Evolutionary conservation across 1,140 invertebrate genomes (phyloP), one percentile per base, ranked within the genome.

Genomic region (Harpegnathos saltator): DNA sequence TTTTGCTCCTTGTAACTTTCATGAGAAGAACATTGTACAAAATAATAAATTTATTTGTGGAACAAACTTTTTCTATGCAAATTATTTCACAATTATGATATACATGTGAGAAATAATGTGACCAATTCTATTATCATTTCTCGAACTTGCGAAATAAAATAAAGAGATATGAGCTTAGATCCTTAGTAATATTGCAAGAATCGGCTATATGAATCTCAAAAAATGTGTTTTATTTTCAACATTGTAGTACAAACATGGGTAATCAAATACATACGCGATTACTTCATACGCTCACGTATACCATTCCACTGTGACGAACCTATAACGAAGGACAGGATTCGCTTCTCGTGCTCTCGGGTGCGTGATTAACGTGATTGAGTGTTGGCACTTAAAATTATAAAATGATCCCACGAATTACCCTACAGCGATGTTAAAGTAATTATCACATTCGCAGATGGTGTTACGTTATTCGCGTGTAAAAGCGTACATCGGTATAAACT

Each of bases 161-260:
- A 14, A 19, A 15, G 12, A 19, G n/a, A 3, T 26, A 5, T 12
- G 17, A 54, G 1, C 9, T 33, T 59, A 1, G 14, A 5, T 26
- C 11, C 48, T 63, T 15, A 7, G 38, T 11, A 15, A 11, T 54
- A 58, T 48, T 48, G 44, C 17, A 3, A 38, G 19, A 52, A 38
- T 19, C 19, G 0, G 15, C 2, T 0, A 5, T 56, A 22, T 63
- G 88, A 86, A 80, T 89, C 22, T 89, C 63, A 86, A 90, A 91
- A 90, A 90, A 89, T 89, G 83, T 89, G 87, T 90, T 90, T 90
- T 90, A 90, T 90, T 90, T 84, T 90, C 87, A 91, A 91, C 90
- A 90, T 91, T 89, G 83, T 77, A 90, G 89, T 91, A 91, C 88
- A 90, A 91, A 91, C 89, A 88, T 91, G 88, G 72, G 84, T 91